Base-by-base conservation (phyloP, 1,140 invertebrate species). In the Neotoxoptera formosana region DNA sequence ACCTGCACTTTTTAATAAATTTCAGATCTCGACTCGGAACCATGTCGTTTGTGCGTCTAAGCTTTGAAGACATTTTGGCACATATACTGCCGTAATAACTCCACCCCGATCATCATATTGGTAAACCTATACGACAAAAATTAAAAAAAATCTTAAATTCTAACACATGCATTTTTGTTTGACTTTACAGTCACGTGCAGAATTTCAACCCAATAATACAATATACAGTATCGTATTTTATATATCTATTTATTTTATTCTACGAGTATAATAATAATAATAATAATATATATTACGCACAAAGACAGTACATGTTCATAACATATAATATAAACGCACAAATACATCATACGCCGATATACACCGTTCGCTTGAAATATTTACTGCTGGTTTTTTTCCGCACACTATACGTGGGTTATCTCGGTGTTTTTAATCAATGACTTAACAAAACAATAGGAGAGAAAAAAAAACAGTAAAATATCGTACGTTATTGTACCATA, bases 381-480 rank as follows among this genome's bases (percentile, higher is more conserved):
- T 67, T 92, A 51, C 83, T 83, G 91, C 47, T 9, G 41, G 67
- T 92, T 92, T 81, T 51, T 36, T 89, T 56, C 23, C 34, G 20
- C 23, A 34, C 20, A 34, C 20, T 51, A 23, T 76, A 92, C 91
- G 91, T 92, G 91, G 41, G 47, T 48, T 92, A 92, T 92, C 91
- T 81, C n/a, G 76, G 30, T 53, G 67, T 92, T 51, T 81, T 83
- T 92, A 76, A 83, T 83, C 67, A 81, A 81, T 92, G 67, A 92
- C 76, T 92, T 81, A 81, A 81, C 60, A 83, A 81, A 92, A 89
- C 88, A 89, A 89, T 89, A 56, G 47, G 56, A 56, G 23, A 56
- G 23, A 81, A 91, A 91, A 91, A 91, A 91, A 91, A 91, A 91
- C 90, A 81, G 67, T 51, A n/a, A 48, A 91, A 76, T 48, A 47